These are phyloP conservation scores for Pampusana beccarii DNA, from an alignment of 2,113 vertebrate species.

Conservation along the genomic window DNA sequence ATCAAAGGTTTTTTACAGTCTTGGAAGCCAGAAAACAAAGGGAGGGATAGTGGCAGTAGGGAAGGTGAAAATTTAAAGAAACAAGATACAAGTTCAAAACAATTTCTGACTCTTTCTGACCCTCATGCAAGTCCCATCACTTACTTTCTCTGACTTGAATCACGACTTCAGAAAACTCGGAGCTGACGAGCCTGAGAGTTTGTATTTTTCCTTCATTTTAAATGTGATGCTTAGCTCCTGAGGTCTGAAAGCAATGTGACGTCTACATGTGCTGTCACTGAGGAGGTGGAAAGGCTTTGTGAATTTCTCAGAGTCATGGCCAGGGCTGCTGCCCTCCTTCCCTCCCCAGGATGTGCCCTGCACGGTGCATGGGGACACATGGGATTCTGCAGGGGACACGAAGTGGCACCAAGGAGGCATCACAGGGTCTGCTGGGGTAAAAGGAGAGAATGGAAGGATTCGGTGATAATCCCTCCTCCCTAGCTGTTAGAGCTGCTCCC, in stretches of 20 bases:
- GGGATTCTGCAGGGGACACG: fast-evolving
- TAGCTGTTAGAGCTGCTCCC: background rate
- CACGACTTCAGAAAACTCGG: background rate
- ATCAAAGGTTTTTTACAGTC: background rate
- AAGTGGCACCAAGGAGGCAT: background rate
- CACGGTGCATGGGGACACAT: fast-evolving
- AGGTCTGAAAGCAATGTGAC: background rate
- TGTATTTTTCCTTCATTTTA: background rate
- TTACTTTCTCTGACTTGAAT: background rate
- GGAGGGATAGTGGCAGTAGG: fast-evolving
- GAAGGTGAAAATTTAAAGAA: background rate
- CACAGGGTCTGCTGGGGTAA: background rate
- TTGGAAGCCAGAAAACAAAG: background rate
- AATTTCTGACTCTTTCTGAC: background rate
- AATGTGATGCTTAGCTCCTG: fast-evolving
- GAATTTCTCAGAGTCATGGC: background rate
- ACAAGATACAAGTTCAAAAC: background rate
- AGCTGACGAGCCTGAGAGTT: fast-evolving
- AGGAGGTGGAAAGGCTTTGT: fast-evolving
- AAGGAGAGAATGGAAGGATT: background rate
- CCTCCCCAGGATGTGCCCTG: fast-evolving
- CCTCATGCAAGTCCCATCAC: background rate
- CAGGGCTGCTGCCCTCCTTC: background rate
- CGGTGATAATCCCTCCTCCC: background rate
- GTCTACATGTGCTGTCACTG: fast-evolving